These are phyloP conservation scores for Cassiopea xamachana DNA, from an alignment of 30 jellyfish, hydroid and myxozoan species.

Conservation along the genomic window DNA sequence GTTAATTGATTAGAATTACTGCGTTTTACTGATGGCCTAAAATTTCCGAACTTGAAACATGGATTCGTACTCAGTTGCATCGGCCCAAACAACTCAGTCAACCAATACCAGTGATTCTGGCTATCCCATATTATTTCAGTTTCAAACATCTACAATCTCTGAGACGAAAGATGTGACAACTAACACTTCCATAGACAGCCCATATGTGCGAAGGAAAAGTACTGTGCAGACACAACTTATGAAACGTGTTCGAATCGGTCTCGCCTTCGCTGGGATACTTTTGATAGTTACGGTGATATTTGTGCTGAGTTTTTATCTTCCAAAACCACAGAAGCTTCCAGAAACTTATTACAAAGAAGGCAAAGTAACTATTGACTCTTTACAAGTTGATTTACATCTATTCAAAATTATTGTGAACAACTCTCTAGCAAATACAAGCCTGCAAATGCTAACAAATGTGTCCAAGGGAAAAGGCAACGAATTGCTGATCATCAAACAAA, in stretches of 20 bases:
- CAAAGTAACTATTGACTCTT: constrained; percentile 25
- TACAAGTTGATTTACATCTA: constrained; percentile 19
- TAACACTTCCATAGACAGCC: constrained; percentile 37
- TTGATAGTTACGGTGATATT: constrained; percentile 89
- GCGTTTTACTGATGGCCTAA: background rate
- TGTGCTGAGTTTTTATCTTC: constrained; percentile 91
- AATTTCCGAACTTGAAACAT: background rate
- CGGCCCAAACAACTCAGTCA: constrained; percentile 56
- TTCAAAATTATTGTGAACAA: constrained; percentile 34
- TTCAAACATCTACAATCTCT: constrained; percentile 28
- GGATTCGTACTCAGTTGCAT: constrained; percentile 23
- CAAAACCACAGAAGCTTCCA: constrained; percentile 34
- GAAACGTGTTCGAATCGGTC: constrained; percentile 82
- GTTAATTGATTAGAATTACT: background rate
- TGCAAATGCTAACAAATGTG: constrained; percentile 34
- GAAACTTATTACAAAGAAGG: background rate
- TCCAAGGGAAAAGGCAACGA: constrained; percentile 2
- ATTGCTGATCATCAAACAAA: background rate
- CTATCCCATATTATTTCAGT: constrained; percentile 62
- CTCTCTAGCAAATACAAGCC: constrained; percentile 21
- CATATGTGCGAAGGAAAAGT: constrained; percentile 49
- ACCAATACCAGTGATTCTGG: constrained; percentile 64
- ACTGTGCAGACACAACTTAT: constrained; percentile 27
- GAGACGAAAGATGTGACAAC: constrained; percentile 17
- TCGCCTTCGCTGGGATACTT: constrained; percentile 89